These are phyloP conservation scores for Sepiola atlantica DNA, from an alignment of 2,888 invertebrate species.

Conservation along the genomic window DNA sequence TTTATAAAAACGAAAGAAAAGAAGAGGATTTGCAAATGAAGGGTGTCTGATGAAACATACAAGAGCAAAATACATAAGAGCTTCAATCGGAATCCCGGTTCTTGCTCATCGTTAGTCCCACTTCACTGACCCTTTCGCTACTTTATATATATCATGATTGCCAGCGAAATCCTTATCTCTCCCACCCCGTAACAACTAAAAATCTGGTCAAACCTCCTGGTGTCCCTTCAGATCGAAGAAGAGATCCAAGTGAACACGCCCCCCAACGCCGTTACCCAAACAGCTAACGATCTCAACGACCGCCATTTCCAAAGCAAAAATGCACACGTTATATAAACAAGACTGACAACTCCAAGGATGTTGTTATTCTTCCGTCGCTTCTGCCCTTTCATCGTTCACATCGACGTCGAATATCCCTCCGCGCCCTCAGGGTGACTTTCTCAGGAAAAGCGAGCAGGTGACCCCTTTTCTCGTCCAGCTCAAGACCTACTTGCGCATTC, in stretches of 20 bases:
- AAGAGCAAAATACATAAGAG: neutral
- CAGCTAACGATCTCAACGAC: neutral
- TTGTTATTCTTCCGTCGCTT: neutral
- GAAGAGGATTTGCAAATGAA: neutral
- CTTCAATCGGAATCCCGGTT: neutral
- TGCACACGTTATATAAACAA: neutral
- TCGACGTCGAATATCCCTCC: neutral
- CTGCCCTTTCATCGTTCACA: neutral
- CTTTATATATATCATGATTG: neutral
- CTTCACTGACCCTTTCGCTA: neutral
- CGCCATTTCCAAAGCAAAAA: neutral
- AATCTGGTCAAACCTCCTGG: neutral
- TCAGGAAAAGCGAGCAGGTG: slow-evolving; percentile 1
- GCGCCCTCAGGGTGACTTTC: neutral
- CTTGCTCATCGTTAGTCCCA: neutral
- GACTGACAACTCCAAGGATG: neutral
- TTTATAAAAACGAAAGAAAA: neutral
- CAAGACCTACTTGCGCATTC: slow-evolving; percentile 2
- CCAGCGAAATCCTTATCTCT: neutral
- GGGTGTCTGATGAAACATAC: neutral
- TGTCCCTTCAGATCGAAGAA: neutral
- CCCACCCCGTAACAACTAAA: neutral
- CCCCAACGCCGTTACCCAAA: neutral
- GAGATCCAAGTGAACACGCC: neutral
- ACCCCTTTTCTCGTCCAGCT: neutral